A percentile compares a stretch with the other conserved stretches of the same genome.
phyloP scores from a whole-genome alignment of 1,140 invertebrate species.

The Drosophila saltans region DNA sequence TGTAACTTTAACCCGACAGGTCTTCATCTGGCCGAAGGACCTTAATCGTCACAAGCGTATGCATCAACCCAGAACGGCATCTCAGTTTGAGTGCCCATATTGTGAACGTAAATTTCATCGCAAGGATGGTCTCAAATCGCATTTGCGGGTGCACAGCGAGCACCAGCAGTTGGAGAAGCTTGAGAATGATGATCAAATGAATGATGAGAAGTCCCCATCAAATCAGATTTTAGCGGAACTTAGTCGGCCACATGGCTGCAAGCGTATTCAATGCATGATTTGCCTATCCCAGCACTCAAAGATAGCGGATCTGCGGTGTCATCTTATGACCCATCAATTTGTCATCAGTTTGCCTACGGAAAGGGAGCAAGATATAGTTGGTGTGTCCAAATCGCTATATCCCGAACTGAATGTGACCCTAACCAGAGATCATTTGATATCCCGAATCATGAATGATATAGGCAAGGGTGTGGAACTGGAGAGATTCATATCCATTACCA shows the following conservation, averaged over 20 bases:
- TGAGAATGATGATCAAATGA: conserved; percentile 12
- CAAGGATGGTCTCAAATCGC: conserved; percentile 83
- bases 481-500: conserved; percentile 72
- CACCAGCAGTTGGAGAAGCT: background rate
- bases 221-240: conserved; percentile 33
- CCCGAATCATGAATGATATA: conserved; percentile 59
- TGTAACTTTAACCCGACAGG: conserved; percentile 20
- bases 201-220: background rate
- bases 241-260: conserved; percentile 66
- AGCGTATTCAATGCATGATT: conserved; percentile 77
- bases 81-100: conserved; percentile 84
- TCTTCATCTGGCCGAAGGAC: conserved; percentile 84
- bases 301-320: conserved; percentile 63
- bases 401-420: conserved; percentile 48
- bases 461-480: conserved; percentile 45
- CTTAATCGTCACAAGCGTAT: conserved; percentile 84
- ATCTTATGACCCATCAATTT: conserved; percentile 55
- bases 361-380: conserved; percentile 27
- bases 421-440: conserved; percentile 36
- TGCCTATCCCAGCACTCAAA: conserved; percentile 66
- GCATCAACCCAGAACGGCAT: conserved; percentile 83
- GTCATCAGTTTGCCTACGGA: conserved; percentile 29
- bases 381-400: conserved; percentile 49
- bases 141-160: conserved; percentile 59
- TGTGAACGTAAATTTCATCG: conserved; percentile 85